Evolutionary conservation across 92 coral and sea anemone genomes (phyloP), one percentile per base, ranked within the genome.

Genomic region (Epizoanthus stellaris): DNA sequence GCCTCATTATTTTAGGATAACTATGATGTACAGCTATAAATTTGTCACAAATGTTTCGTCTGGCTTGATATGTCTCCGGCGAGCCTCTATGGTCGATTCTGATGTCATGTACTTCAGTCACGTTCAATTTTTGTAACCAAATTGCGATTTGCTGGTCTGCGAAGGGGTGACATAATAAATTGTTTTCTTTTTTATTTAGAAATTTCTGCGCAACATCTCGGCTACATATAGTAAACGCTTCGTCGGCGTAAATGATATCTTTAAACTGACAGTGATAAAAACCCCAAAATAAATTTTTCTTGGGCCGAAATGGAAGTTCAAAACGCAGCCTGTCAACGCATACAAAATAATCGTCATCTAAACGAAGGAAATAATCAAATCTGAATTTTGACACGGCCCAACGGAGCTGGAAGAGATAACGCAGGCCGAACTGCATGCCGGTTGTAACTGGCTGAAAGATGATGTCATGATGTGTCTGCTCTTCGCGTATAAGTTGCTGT

Each of bases 141-240:
- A 88, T 57, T 14, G 90, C 92, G 25, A 91, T 91, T 57, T 91
- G 94, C 83, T 91, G 94, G 72, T 91, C 94, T 67, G 90, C 92
- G 80, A 88, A 92, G 43, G 94, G 92, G 77, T 91, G 94, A 72
- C 94, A 91, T 23, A 88, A 16, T 86, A 88, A 85, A 21, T 80
- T 80, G 34, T 85, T 76, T 71, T 90, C 86, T 81, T 88, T 86
- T 79, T 91, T 92, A 6, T 70, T 45, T 54, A 91, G 40, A 76
- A 91, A 91, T 20, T 61, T 73, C 11, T 68, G 43, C 12, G 89
- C 72, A 60, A 91, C 49, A 66, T 91, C 92, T 43, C 75, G 80
- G 11, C 81, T 79, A 54, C 80, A 91, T 2, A 91, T 71, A 89
- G 89, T 91, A 87, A 89, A 91, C 13, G 94, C 88, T 49, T 91